Conservation (phyloP, 2,113 vertebrate genomes). For the Condylura cristata region DNA sequence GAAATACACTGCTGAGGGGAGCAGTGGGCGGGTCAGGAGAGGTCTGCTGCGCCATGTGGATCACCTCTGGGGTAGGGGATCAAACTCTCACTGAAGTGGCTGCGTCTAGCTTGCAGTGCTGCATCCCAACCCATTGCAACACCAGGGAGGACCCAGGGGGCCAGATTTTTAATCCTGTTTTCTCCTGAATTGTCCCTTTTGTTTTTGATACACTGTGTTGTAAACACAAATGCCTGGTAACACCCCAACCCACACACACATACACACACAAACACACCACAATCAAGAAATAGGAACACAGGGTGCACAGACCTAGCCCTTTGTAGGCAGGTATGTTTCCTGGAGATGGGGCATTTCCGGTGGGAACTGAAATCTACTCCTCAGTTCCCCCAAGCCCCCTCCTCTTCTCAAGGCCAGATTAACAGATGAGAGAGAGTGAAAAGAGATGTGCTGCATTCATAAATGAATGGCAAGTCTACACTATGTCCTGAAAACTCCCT, state of each 20-base stretch:
- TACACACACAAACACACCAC: too few species aligned
- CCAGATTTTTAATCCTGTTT: too few species aligned
- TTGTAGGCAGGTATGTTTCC: not conserved
- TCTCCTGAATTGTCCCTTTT: not conserved
- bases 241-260: rapidly evolving
- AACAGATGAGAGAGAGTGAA: not conserved
- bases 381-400: not conserved
- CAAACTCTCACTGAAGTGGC: too few species aligned
- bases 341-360: not conserved
- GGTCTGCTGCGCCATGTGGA: too few species aligned
- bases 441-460: not conserved
- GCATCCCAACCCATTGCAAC: too few species aligned
- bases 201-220: not conserved
- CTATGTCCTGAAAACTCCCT: not conserved
- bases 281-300: not conserved
- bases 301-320: not conserved
- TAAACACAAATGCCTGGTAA: not conserved
- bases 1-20: too few species aligned
- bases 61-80: too few species aligned
- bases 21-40: too few species aligned
- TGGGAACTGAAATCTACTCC: not conserved
- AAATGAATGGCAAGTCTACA: not conserved
- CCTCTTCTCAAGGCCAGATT: not conserved
- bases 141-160: too few species aligned
- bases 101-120: too few species aligned